phyloP scores from a whole-genome alignment of 2,888 invertebrate species.

The Drosophila tanythrix region DNA sequence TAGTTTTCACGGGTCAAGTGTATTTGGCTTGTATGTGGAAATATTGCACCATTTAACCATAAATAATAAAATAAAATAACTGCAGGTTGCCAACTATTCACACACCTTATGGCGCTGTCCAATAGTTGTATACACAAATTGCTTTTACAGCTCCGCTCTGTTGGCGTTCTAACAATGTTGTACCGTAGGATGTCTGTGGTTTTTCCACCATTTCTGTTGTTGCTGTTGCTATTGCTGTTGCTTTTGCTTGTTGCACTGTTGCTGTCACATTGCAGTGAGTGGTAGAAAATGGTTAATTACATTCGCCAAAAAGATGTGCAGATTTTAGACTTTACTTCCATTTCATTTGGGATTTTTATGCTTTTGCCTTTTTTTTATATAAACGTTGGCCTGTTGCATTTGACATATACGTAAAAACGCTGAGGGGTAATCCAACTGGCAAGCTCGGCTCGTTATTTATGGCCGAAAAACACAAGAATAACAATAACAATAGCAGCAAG shows the following conservation, averaged over 20 bases:
- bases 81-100: slow-evolving; percentile 75
- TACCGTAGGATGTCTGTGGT: slow-evolving; percentile 48
- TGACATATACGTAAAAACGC: slow-evolving; percentile 59
- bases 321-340: slow-evolving; percentile 44
- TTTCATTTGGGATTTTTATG: slow-evolving; percentile 1
- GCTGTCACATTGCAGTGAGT: slow-evolving; percentile 39
- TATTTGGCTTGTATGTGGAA: neutral
- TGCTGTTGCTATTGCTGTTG: slow-evolving; percentile 8
- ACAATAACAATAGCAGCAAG: slow-evolving; percentile 11
- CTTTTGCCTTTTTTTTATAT: slow-evolving; percentile 7
- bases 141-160: slow-evolving; percentile 65
- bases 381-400: slow-evolving; percentile 65
- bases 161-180: slow-evolving; percentile 18
- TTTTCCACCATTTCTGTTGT: slow-evolving; percentile 21
- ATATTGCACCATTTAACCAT: slow-evolving; percentile 73
- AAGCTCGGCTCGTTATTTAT: slow-evolving; percentile 61
- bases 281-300: slow-evolving; percentile 70
- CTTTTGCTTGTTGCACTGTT: slow-evolving; percentile 7
- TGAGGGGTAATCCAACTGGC: slow-evolving; percentile 65
- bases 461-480: slow-evolving; percentile 29
- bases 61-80: slow-evolving; percentile 79
- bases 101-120: slow-evolving; percentile 60
- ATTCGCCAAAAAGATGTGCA: slow-evolving; percentile 60
- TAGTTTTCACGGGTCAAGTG: slow-evolving; percentile 41
- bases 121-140: slow-evolving; percentile 78